Conservation (phyloP, 1,140 invertebrate genomes). For the Drosophila trapezifrons region DNA sequence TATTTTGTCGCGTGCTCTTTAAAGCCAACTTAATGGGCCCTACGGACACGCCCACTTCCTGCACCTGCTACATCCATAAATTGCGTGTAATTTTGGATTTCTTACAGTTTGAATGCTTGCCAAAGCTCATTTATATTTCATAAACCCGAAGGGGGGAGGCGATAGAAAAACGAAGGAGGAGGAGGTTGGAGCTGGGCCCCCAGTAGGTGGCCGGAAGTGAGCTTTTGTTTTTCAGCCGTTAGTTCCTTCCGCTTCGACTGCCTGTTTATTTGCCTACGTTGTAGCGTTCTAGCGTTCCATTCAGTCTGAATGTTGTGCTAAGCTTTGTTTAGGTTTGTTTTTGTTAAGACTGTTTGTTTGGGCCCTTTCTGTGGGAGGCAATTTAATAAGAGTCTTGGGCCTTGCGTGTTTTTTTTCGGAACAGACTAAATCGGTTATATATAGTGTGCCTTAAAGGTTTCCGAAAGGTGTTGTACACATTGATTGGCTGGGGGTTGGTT, state of each 20-base stretch:
- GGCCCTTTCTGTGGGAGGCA: conserved; percentile 4
- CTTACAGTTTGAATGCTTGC: conserved; percentile 49
- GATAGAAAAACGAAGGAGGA: neutral
- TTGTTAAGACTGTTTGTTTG: conserved; percentile 57
- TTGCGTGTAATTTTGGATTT: conserved; percentile 69
- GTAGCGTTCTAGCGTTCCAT: conserved; percentile 5
- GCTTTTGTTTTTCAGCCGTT: conserved; percentile 81
- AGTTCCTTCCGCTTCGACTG: conserved; percentile 70
- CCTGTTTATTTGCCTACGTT: conserved; percentile 40
- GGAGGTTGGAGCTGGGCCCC: neutral
- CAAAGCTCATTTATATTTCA: conserved; percentile 76
- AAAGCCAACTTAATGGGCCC: conserved; percentile 41
- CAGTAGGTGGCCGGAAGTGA: conserved; percentile 59
- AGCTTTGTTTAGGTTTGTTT: conserved; percentile 21
- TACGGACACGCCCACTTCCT: conserved; percentile 47
- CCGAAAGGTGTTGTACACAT: conserved; percentile 34
- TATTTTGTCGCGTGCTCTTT: conserved; percentile 57
- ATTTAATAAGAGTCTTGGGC: conserved; percentile 23
- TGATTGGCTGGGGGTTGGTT: conserved; percentile 8
- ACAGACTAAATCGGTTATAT: conserved; percentile 41
- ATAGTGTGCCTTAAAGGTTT: conserved; percentile 24
- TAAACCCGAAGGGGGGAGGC: conserved; percentile 29
- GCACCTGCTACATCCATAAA: conserved; percentile 45
- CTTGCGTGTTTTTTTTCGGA: conserved; percentile 32
- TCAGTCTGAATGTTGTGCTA: neutral